phyloP scores from a whole-genome alignment of 2,888 invertebrate genomes.

The Lamellibrachia satsuma region DNA sequence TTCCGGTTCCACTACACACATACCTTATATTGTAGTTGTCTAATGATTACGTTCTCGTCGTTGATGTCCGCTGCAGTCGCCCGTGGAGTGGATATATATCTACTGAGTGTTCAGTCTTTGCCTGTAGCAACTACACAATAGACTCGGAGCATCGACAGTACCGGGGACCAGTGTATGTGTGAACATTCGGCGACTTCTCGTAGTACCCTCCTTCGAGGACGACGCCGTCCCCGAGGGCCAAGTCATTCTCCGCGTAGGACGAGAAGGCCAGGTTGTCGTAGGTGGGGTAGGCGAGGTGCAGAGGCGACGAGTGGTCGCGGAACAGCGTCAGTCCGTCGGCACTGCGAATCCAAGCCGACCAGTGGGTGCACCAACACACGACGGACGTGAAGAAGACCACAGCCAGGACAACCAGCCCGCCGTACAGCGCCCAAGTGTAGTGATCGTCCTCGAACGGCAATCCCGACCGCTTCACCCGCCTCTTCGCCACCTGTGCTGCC shows the following conservation, averaged over 20 bases:
- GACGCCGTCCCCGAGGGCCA: neutral
- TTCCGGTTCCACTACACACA: neutral
- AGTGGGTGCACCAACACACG: neutral
- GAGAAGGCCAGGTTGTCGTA: neutral
- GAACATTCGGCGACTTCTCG: conserved; percentile 7
- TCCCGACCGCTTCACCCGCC: neutral
- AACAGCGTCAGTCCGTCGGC: neutral
- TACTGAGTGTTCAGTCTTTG: neutral
- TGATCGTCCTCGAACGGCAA: neutral
- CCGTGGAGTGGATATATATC: no score
- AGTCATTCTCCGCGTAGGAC: neutral
- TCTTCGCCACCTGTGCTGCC: neutral
- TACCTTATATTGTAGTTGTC: neutral
- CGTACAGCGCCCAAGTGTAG: neutral
- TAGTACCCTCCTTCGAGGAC: neutral
- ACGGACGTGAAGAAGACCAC: neutral
- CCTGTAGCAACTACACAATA: neutral
- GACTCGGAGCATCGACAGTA: neutral
- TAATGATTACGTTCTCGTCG: neutral
- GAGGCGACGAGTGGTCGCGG: neutral
- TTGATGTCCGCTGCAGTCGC: neutral
- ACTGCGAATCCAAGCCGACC: neutral
- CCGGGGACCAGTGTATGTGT: neutral
- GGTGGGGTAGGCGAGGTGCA: neutral
- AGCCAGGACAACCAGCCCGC: neutral